Conservation (phyloP, 2,797 vertebrate species). For the Tympanoctomys barrerae region DNA sequence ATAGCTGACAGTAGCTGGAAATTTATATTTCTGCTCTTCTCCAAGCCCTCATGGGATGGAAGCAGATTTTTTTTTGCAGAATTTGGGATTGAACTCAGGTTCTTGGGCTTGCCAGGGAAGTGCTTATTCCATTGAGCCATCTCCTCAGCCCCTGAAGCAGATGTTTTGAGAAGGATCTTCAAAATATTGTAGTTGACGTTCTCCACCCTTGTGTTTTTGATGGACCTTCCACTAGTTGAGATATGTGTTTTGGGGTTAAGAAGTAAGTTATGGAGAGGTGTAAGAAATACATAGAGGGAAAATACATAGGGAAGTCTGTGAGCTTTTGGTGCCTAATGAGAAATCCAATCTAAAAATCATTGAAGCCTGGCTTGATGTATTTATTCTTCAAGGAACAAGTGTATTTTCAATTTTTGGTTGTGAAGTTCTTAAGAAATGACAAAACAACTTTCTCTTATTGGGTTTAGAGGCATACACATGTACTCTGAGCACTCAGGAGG, state of each 20-base stretch:
- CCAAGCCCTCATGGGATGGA: slow-evolving; percentile 50
- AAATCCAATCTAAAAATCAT: slow-evolving; percentile 39
- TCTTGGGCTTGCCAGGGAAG: no score
- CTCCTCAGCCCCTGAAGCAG: background rate
- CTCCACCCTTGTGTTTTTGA: slow-evolving; percentile 55
- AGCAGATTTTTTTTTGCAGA: background rate
- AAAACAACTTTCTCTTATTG: slow-evolving; percentile 10
- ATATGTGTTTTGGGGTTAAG: slow-evolving; percentile 32
- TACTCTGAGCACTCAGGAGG: background rate
- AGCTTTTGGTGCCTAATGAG: slow-evolving; percentile 49
- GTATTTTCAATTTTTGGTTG: slow-evolving; percentile 29
- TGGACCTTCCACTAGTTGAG: slow-evolving; percentile 41
- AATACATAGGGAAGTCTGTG: slow-evolving; percentile 42
- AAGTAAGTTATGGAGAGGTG: slow-evolving; percentile 29
- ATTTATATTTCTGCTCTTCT: slow-evolving; percentile 64
- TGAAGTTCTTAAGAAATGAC: slow-evolving; percentile 31
- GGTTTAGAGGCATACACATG: background rate
- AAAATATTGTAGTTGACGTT: slow-evolving; percentile 54
- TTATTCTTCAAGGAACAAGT: slow-evolving; percentile 14
- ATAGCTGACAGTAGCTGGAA: slow-evolving; percentile 33
- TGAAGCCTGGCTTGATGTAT: background rate
- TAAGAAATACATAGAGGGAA: slow-evolving; percentile 14
- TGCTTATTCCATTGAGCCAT: no score
- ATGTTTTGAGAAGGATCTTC: slow-evolving; percentile 55
- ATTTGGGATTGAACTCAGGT: no score